Evolutionary conservation across 2,113 vertebrate genomes (phyloP), one percentile per base, ranked within the genome.

Genomic region (Cebidichthys violaceus): DNA sequence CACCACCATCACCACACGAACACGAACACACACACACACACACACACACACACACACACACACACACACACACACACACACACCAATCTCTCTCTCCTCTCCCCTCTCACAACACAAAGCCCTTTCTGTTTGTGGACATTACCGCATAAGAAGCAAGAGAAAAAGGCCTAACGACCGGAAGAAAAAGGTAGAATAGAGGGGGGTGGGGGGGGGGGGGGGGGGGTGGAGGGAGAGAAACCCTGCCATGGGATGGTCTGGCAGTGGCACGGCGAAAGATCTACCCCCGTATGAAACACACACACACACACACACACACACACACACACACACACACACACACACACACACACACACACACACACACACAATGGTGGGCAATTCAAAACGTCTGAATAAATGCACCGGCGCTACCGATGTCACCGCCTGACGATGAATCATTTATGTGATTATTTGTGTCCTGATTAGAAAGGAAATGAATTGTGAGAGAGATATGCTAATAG

Each of bases 91-190:
- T 43, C 72, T 31, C 60, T 52, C 41, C 81, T 73, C 80, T 65
- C 80, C 82, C 71, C 81, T 54, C 70, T 55, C 54, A 54, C 68
- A 75, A 89, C 85, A 96, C 94, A 96, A 94, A 93, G 92, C 88
- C 17, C 78, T 82, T 93, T 95, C 94, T 95, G 95, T 95, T 91
- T 89, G 88, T 83, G 70, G 77, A 91, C 84, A 92, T 91, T 75
- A 84, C 62, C 43, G 82, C 89, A 90, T 90, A 89, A 83, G 84
- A 82, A 62, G 83, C 65, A 70, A 85, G 75, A 83, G 52, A 89
- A 90, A 92, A 90, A 88, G 86, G 86, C 70, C 80, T 85, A 91
- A 91, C 86, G 79, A 92, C 86, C 84, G 85, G 90, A 93, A 94
- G 89, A 90, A 78, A 86, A 86, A 88, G 82, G 81, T 89, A 79